phyloP scores from a whole-genome alignment of 2,797 vertebrate genomes.

The Ctenochaetus hawaiiensis region DNA sequence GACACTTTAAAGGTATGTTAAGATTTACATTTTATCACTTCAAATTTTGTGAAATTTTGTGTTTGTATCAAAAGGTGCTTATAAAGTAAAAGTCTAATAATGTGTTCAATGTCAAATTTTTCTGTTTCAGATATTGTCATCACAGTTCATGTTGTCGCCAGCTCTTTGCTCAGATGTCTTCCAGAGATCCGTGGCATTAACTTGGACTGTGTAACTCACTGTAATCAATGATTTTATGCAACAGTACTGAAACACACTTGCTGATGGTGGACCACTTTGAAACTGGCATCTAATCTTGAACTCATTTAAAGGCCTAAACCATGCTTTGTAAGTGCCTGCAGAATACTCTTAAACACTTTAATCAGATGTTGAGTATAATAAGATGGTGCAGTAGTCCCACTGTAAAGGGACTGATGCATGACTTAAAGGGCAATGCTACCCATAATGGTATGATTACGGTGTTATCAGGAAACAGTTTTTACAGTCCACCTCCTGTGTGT shows the following conservation, averaged over 20 bases:
- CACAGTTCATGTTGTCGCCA: conserved; percentile 28
- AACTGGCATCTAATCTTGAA: conserved; percentile 51
- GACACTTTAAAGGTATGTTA: conserved; percentile 50
- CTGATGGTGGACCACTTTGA: conserved; percentile 43
- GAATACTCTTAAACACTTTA: conserved; percentile 56
- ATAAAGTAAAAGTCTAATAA: conserved; percentile 5
- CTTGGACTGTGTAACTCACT: conserved; percentile 44
- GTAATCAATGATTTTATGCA: conserved; percentile 54
- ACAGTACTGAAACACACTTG: conserved; percentile 27
- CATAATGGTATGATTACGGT: conserved; percentile 47
- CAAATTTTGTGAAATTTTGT: not conserved
- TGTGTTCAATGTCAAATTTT: conserved; percentile 3
- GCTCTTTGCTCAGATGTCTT: conserved; percentile 57
- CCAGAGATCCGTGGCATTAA: conserved; percentile 36
- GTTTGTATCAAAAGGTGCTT: not conserved
- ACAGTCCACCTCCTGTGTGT: conserved; percentile 44
- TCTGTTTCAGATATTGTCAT: conserved; percentile 48
- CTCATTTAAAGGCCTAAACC: conserved; percentile 60
- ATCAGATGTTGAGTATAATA: conserved; percentile 34
- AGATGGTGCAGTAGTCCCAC: conserved; percentile 44
- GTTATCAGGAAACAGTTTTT: conserved; percentile 64
- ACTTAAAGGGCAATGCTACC: conserved; percentile 58
- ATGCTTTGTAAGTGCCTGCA: conserved; percentile 80
- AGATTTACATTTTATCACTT: not conserved
- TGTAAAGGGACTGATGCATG: conserved; percentile 69